phyloP scores from a whole-genome alignment of 2,888 invertebrate species.

The Pollenia labialis region DNA sequence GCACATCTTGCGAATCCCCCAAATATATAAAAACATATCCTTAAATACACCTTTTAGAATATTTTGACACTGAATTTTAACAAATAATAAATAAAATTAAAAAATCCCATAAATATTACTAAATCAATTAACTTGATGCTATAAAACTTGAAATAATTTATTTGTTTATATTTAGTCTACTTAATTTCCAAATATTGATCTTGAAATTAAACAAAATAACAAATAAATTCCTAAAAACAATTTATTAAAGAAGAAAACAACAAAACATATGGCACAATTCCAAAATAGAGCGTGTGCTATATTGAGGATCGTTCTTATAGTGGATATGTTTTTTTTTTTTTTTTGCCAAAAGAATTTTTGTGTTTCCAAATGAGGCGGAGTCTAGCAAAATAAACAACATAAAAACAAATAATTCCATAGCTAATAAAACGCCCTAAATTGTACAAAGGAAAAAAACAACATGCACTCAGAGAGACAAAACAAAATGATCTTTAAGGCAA shows the following conservation, averaged over 20 bases:
- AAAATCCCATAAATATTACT: background rate
- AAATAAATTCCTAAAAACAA: conserved; percentile 17
- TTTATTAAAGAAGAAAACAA: background rate
- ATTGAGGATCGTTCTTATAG: background rate
- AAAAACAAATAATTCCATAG: conserved; percentile 44
- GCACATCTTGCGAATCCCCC: no score
- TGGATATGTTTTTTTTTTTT: background rate
- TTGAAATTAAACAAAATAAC: conserved; percentile 23
- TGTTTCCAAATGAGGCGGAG: conserved; percentile 70
- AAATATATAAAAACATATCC: no score
- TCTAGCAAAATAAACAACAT: conserved; percentile 54
- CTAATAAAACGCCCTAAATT: conserved; percentile 65
- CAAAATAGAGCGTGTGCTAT: conserved; percentile 58
- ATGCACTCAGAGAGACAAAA: conserved; percentile 14
- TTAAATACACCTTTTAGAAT: no score
- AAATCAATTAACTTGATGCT: background rate
- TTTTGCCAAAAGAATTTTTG: conserved; percentile 2
- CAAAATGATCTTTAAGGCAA: conserved; percentile 13
- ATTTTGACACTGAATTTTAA: no score
- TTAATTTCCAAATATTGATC: conserved; percentile 38
- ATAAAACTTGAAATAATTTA: conserved; percentile 5
- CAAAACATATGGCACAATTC: conserved; percentile 46
- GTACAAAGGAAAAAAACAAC: conserved; percentile 20
- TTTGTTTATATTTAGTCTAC: background rate
- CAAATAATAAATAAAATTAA: no score